Conservation (phyloP, 2,797 vertebrate species). For the Lacerta agilis region DNA sequence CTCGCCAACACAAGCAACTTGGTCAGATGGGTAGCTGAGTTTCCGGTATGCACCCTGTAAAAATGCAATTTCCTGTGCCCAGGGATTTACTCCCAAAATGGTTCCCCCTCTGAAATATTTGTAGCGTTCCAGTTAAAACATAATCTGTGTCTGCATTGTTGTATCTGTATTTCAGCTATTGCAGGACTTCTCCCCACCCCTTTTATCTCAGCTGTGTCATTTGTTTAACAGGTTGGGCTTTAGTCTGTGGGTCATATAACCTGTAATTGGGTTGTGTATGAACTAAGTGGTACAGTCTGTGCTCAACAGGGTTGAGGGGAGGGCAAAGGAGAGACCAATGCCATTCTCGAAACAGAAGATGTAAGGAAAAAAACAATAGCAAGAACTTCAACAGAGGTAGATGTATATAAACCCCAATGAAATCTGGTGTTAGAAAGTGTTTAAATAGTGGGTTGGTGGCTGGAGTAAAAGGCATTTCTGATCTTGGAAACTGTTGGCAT, state of each 20-base stretch:
- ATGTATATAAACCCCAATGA: background rate
- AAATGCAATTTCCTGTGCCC: conserved; percentile 5
- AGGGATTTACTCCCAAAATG: background rate
- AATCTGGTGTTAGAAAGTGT: background rate
- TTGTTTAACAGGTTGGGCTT: background rate
- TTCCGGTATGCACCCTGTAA: background rate
- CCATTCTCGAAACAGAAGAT: no score
- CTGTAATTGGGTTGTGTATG: background rate
- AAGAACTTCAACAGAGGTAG: background rate
- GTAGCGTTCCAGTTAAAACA: background rate
- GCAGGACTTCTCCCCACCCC: background rate
- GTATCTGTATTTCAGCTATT: background rate
- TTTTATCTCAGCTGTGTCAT: background rate
- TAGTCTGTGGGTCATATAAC: background rate
- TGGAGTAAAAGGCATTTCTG: background rate
- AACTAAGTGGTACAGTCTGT: background rate
- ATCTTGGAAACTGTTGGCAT: background rate
- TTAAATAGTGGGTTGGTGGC: background rate
- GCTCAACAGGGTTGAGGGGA: background rate
- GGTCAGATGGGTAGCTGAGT: background rate
- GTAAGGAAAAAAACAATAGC: no score
- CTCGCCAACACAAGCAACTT: background rate
- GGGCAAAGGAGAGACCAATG: no score
- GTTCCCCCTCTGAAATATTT: background rate
- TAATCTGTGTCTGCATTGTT: background rate